Base-by-base conservation (phyloP, 2,888 invertebrate species). In the Melanostoma mellinum region DNA sequence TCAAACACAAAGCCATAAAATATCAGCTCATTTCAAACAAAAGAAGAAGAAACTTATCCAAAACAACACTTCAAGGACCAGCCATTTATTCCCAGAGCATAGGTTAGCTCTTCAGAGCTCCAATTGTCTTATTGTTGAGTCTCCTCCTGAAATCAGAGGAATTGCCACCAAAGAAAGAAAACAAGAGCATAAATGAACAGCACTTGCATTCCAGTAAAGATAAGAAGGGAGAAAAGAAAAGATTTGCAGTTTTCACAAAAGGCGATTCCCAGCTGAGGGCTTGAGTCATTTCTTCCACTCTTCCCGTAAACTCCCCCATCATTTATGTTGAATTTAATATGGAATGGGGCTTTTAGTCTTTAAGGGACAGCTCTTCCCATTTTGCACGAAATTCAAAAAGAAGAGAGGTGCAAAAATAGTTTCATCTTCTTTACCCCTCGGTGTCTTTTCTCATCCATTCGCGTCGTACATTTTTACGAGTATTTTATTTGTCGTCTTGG, bases 191-290 rank as follows among this genome's bases (percentile, higher is more conserved):
- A 65, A 72, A 58, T 48, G 36, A 63, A 56, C 40, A 50, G 2
- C 33, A 48, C 20, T 20, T 20, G 2, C n/a, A 52, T 32, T 67
- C 6, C 40, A 8, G 30, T 33, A 33, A 36, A 55, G 30, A 8
- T 4, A 9, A 10, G 9, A 71, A 60, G 52, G 38, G 36, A 46
- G 55, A 48, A 40, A 38, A 40, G 32, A 77, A 77, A 65, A 50
- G 50, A 69, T 80, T 79, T 80, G 63, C 63, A 75, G 69, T 74
- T 74, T 71, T 50, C 69, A 74, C 68, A 80, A 80, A 75, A 80
- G 52, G 56, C 40, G 52, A 80, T 68, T 65, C 65, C 71, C 52
- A 80, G 58, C 69, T 63, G 56, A 71, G 58, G 44, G 38, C 65
- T 80, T 40, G 42, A 74, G 69, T 71, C 69, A 71, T 75, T 69